Conservation (phyloP, 2,888 invertebrate genomes). For the Hylaea fasciaria region DNA sequence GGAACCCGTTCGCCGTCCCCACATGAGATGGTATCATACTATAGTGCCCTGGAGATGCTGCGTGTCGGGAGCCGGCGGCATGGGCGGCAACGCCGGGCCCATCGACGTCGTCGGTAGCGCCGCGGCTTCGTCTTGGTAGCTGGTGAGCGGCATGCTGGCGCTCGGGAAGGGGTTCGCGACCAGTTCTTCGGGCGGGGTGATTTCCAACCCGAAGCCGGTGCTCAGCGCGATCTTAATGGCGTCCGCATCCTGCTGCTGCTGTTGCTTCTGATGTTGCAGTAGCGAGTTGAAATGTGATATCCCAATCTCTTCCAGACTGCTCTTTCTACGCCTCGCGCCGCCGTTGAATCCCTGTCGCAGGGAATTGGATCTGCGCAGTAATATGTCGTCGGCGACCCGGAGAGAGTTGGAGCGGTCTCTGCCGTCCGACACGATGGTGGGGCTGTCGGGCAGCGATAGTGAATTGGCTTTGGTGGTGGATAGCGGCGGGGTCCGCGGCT, state of each 20-base stretch:
- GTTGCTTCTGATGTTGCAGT: constrained; percentile 83
- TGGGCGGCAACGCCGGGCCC: constrained; percentile 66
- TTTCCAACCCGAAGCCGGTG: constrained; percentile 93
- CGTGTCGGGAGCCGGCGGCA: constrained; percentile 82
- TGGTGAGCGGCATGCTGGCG: constrained; percentile 60
- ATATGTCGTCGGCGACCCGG: constrained; percentile 93
- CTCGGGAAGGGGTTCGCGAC: constrained; percentile 76
- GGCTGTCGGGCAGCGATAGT: constrained; percentile 94
- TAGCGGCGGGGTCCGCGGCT: constrained; percentile 90
- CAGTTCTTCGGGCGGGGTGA: constrained; percentile 89
- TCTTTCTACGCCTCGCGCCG: constrained; percentile 89
- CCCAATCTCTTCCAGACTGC: constrained; percentile 94
- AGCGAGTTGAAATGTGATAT: constrained; percentile 91
- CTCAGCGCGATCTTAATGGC: constrained; percentile 94
- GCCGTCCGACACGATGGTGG: constrained; percentile 91
- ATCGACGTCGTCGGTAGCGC: constrained; percentile 71
- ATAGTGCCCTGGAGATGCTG: constrained; percentile 95
- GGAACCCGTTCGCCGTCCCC: constrained; percentile 94
- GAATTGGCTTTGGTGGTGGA: constrained; percentile 95
- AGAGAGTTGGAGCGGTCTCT: constrained; percentile 94
- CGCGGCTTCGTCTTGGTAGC: constrained; percentile 80
- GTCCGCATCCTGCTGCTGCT: constrained; percentile 87
- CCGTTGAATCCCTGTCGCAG: constrained; percentile 91
- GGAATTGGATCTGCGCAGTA: constrained; percentile 93
- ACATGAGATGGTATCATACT: constrained; percentile 98